A percentile compares a stretch with the other conserved stretches of the same genome.
Conservation (phyloP, 2,113 vertebrate genomes). For the Dasyprocta punctata region DNA sequence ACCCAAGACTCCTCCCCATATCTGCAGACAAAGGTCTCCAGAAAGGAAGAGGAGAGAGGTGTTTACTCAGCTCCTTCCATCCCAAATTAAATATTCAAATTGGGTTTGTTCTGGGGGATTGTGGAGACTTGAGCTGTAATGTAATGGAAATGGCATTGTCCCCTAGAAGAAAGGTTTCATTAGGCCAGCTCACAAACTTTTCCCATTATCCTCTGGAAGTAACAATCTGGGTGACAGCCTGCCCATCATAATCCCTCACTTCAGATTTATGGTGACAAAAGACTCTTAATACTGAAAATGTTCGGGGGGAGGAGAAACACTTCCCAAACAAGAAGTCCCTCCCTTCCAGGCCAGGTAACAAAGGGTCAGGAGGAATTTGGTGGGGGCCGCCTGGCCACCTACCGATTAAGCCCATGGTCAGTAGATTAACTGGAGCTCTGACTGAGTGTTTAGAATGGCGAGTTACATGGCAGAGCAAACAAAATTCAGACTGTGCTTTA, state of each 20-base stretch:
- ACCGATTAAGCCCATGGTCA: constrained; percentile 90
- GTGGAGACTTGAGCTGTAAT: constrained; percentile 68
- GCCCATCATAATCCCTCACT: constrained; percentile 89
- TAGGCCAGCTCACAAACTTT: constrained; percentile 87
- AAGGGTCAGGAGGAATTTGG: constrained; percentile 88
- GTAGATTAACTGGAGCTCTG: constrained; percentile 89
- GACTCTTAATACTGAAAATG: constrained; percentile 89
- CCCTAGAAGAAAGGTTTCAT: constrained; percentile 87
- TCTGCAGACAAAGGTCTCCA: background rate
- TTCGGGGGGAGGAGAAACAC: constrained; percentile 90
- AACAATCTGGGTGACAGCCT: constrained; percentile 89
- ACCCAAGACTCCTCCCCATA: background rate
- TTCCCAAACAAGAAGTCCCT: constrained; percentile 89
- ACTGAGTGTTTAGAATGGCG: constrained; percentile 89
- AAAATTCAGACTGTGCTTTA: constrained; percentile 88
- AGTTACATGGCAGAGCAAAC: constrained; percentile 91
- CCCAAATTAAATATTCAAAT: constrained; percentile 82
- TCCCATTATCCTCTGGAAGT: constrained; percentile 86
- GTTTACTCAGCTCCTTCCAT: constrained; percentile 68
- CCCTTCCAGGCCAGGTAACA: constrained; percentile 90
- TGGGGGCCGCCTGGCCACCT: constrained; percentile 88
- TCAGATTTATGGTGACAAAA: constrained; percentile 89
- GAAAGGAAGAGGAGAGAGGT: constrained; percentile 26
- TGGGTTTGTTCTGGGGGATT: constrained; percentile 70
- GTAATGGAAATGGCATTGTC: constrained; percentile 83